These are phyloP conservation scores for Apteryx owenii DNA, from an alignment of 2,113 vertebrate species.

Conservation along the genomic window DNA sequence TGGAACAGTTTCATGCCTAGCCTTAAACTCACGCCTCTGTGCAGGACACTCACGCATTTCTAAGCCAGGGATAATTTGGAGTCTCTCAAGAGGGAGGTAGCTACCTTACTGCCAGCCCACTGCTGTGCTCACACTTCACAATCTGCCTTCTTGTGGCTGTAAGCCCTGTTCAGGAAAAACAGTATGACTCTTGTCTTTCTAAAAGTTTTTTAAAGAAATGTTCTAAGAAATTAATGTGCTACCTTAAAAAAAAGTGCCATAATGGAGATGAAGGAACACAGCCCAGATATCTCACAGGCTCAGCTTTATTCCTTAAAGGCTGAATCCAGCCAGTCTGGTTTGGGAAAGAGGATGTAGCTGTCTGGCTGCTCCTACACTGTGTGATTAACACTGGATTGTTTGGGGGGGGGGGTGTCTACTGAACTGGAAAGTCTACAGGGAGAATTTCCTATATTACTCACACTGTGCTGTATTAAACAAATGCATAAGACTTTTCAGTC, in stretches of 20 bases:
- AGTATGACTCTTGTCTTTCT: background rate
- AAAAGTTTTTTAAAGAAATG: background rate
- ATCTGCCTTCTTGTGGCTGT: background rate
- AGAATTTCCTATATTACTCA: slow-evolving; percentile 43
- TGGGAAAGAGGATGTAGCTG: background rate
- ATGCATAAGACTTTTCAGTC: background rate
- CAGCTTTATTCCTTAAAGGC: background rate
- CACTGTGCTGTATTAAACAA: background rate
- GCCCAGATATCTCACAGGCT: background rate
- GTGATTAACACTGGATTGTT: background rate
- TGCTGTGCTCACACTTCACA: background rate
- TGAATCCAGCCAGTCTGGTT: background rate
- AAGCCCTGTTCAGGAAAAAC: background rate
- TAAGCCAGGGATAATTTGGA: background rate
- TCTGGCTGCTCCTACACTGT: background rate
- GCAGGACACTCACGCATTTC: background rate
- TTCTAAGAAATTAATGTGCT: background rate
- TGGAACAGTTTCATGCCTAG: background rate
- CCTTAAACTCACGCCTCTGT: background rate
- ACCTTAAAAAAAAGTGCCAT: background rate
- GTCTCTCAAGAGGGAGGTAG: rapidly evolving
- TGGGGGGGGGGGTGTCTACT: background rate
- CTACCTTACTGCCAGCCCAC: background rate
- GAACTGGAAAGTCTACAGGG: background rate
- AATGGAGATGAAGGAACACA: background rate